phyloP scores from a whole-genome alignment of 1,140 invertebrate species.

The Luehdorfia chinensis region DNA sequence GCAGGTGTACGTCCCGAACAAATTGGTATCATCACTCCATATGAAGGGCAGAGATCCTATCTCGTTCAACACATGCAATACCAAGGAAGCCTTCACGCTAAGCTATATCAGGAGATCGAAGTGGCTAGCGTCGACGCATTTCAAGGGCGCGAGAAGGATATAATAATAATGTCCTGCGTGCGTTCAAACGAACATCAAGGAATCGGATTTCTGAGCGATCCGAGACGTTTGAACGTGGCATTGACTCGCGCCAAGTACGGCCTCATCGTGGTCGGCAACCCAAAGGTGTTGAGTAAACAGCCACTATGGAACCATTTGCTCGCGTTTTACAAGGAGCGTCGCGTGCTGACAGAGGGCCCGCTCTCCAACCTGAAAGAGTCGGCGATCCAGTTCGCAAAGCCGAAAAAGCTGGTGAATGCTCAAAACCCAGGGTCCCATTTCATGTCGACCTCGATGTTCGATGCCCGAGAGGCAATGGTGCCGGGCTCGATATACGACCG shows the following conservation, averaged over 20 bases:
- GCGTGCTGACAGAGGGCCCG: conserved; percentile 98
- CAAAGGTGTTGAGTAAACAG: conserved; percentile 98
- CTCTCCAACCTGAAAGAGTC: conserved; percentile 98
- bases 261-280: conserved; percentile 99
- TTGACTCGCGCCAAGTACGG: conserved; percentile 98
- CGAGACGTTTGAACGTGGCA: conserved; percentile 97
- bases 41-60: conserved; percentile 99
- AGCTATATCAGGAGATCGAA: conserved; percentile 99
- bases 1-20: conserved; percentile 98
- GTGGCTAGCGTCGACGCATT: conserved; percentile 99
- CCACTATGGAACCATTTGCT: conserved; percentile 99
- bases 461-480: conserved; percentile 92
- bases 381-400: conserved; percentile 97
- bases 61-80: conserved; percentile 99
- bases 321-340: conserved; percentile 98
- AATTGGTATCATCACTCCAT: conserved; percentile 99
- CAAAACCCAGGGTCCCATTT: conserved; percentile 97
- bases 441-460: conserved; percentile 97
- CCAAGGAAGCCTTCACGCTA: conserved; percentile 96
- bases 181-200: conserved; percentile 95
- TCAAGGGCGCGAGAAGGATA: conserved; percentile 98
- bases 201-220: conserved; percentile 98
- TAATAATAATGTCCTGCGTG: conserved; percentile 99
- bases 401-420: conserved; percentile 95
- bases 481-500: conserved; percentile 83